Conservation (phyloP, 2,113 vertebrate species). For the Erythrocercus mccallii region DNA sequence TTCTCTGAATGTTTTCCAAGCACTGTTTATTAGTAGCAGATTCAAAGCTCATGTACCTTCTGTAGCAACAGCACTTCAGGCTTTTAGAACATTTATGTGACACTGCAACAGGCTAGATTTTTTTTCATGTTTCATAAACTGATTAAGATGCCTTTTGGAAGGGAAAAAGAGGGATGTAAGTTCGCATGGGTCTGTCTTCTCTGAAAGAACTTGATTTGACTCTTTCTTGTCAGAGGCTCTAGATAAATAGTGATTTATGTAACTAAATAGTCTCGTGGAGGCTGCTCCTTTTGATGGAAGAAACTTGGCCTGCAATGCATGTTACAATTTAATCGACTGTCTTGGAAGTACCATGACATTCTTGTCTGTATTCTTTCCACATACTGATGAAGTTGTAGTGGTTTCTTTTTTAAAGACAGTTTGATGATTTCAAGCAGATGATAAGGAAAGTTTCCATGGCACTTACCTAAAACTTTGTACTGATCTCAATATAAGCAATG, state of each 20-base stretch:
- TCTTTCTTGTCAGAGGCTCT: background rate
- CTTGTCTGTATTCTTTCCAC: background rate
- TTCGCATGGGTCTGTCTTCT: background rate
- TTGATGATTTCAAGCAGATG: background rate
- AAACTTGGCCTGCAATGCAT: background rate
- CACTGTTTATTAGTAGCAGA: background rate
- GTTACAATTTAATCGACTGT: background rate
- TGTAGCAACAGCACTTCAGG: background rate
- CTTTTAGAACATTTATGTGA: background rate
- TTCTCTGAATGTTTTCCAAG: background rate
- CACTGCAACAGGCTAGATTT: background rate
- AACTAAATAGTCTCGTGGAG: background rate
- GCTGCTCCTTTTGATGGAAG: background rate
- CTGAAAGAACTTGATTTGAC: background rate
- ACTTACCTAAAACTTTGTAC: background rate
- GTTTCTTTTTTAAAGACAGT: background rate
- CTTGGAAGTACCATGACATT: background rate
- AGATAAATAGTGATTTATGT: background rate
- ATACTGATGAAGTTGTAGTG: background rate
- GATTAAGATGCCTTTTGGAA: background rate
- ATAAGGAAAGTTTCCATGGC: background rate
- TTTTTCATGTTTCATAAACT: background rate
- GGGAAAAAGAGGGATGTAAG: background rate
- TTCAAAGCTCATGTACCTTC: background rate
- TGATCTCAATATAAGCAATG: background rate